Base-by-base conservation (phyloP, 2,113 vertebrate species). In the Urocitellus parryii region DNA sequence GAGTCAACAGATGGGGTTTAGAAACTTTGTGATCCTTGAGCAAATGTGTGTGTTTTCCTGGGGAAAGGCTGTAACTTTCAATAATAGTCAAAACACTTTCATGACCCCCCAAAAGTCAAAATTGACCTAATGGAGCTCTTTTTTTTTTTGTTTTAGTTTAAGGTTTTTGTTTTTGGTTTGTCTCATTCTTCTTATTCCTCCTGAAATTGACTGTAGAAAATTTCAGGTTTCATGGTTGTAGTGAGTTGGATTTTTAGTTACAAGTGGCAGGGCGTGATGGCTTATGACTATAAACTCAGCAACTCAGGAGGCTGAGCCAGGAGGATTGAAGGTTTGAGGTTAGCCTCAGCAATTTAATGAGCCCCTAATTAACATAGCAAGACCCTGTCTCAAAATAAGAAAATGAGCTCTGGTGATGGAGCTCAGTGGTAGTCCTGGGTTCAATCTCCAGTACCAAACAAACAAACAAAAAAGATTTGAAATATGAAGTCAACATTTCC, bases 181-280 rank as follows among this genome's bases (percentile, higher is more conserved):
- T 80, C 53, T 81, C 7, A 25, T 34, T n/a, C 67, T 83, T n/a
- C 67, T 83, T 48, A 72, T 73, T n/a, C 22, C 32, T 84, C 12
- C 34, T 95, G 80, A 87, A 87, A 73, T 73, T 82, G n/a, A 80
- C 67, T 80, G 42, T 14, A 39, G 78, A 88, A 87, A 51, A 78
- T 78, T 82, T 32, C 13, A 73, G 34, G 39, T 79, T 94, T 94
- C 42, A 74, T 25, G 4, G 12, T 91, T 81, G 39, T 48, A 80
- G 83, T 70, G 34, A 78, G 12, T 90, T 88, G 70, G 32, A 73
- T 73, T 90, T 94, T 93, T 61, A 88, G 42, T 88, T 79, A 25
- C 58, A 61, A 25, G 20, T 61, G 22, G 29, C 29, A 16, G 67
- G 11, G 67, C 7, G 5, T 16, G 32, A 12, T 34, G 13, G 67